Evolutionary conservation across 1,140 invertebrate genomes (phyloP), one percentile per base, ranked within the genome.

Genomic region (Drosophila serrata): DNA sequence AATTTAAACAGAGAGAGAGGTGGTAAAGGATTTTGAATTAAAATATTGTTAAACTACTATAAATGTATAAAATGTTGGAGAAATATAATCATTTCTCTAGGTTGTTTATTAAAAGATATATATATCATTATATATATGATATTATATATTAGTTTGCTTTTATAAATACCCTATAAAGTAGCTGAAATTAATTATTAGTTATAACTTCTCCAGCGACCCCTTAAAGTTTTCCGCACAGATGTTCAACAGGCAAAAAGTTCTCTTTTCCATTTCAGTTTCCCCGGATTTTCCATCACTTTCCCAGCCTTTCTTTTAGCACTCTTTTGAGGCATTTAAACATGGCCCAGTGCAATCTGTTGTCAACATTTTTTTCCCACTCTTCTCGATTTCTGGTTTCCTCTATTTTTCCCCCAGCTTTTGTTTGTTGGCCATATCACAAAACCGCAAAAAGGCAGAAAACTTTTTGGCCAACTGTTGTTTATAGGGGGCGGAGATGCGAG

Each of bases 371-470:
- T 82, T 68, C 57, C 75, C 39, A 56, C 64, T 51, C 31, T 57
- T n/a, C 49, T 48, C 48, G 27, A 48, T 33, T 39, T 76, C 56
- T 35, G 39, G 35, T 49, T 62, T 67, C 22, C 39, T n/a, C 58
- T 65, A 65, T 65, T 65, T 65, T 45, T 65, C 46, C 46, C 46
- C 46, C 39, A 31, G 35, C 43, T 82, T 69, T 70, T 67, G 80
- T 75, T 53, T 78, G 64, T 45, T 79, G 61, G 64, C 76, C 81
- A 75, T 86, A 87, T 87, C 79, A 68, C 67, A 76, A 84, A 84
- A 84, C 82, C 82, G 72, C 82, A 87, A 82, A 87, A 82, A 84
- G 80, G 64, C 82, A 82, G 64, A 69, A 80, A 88, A 88, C 70
- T 82, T 80, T 86, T 75, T 58, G 56, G 69, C 72, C 72, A 62